These are phyloP conservation scores for Zophobas atratus DNA, from an alignment of 1,140 invertebrate species.

Conservation along the genomic window DNA sequence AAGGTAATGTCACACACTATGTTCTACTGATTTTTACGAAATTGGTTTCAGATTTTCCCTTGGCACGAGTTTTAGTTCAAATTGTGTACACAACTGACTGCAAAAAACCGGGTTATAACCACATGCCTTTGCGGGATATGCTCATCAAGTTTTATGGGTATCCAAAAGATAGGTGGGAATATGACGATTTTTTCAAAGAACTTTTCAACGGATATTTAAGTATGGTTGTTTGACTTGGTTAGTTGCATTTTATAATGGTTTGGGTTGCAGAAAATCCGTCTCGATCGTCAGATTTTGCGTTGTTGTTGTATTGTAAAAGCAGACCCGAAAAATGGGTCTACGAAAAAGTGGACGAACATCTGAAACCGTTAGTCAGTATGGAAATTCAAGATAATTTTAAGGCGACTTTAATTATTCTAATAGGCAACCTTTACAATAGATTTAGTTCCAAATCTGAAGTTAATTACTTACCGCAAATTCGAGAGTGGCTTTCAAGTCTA, in stretches of 20 bases:
- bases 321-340: slow-evolving; percentile 57
- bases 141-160: slow-evolving; percentile 60
- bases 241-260: slow-evolving; percentile 9
- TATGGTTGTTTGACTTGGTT: slow-evolving; percentile 45
- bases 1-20: slow-evolving; percentile 48
- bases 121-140: slow-evolving; percentile 54
- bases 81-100: slow-evolving; percentile 57
- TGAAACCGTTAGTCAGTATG: slow-evolving; percentile 56
- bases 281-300: slow-evolving; percentile 50
- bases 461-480: slow-evolving; percentile 51
- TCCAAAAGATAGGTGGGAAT: slow-evolving; percentile 56
- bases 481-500: slow-evolving; percentile 50
- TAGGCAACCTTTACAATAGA: slow-evolving; percentile 53
- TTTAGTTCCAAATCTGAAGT: slow-evolving; percentile 47
- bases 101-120: slow-evolving; percentile 58
- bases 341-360: slow-evolving; percentile 56
- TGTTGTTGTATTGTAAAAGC: slow-evolving; percentile 59
- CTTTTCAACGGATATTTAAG: slow-evolving; percentile 58
- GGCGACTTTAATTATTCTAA: slow-evolving; percentile 57
- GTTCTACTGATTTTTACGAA: slow-evolving; percentile 3
- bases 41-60: slow-evolving; percentile 54
- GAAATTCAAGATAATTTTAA: slow-evolving; percentile 56
- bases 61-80: slow-evolving; percentile 60
- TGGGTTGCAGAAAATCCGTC: slow-evolving; percentile 57
- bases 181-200: slow-evolving; percentile 59